Base-by-base conservation (phyloP, 2,797 vertebrate genomes). In the Enteromius trimaculatus region DNA sequence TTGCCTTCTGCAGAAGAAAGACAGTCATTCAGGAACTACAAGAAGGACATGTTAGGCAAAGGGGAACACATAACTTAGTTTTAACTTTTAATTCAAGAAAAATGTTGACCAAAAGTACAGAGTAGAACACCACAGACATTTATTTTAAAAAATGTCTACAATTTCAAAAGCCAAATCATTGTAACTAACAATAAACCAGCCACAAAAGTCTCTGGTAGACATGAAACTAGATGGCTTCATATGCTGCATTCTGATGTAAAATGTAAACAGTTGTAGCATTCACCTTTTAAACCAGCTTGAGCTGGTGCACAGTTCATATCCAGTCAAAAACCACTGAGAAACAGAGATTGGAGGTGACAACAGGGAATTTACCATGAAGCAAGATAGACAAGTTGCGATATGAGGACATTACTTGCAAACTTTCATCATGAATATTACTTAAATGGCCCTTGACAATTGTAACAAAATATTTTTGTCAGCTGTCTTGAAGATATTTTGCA, bases 71-170 rank as follows among this genome's bases (percentile, higher is more conserved):
- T 9, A 14, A 31, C 3, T 51, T 34, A n/a, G 23, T 39, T 79
- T 62, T 42, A 34, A 13, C 8, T 60, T 86, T 82, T 82, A 79
- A 77, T 82, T 58, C 42, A 83, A 82, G 16, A 82, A 44, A 26
- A 85, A 83, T 21, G 14, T 77, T 68, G 19, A 58, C 42, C 70
- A 76, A 60, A 39, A 80, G 16, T 34, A 49, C 39, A 74, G 34
- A 76, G 16, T n/a, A 9, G 0, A 55, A 58, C 34, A 70, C 6
- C 16, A 70, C 7, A 51, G 21, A 77, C 37, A 44, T 47, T 55
- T 34, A 74, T 79, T 64, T 42, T 21, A 37, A 49, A 74, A 72
- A 62, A 65, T 44, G 17, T 58, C 37, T 26, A 37, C 39, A 17
- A 55, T 31, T 85, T 82, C 13, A 71, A 82, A 65, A 26, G 9